Conservation (phyloP, 1,140 invertebrate genomes). For the Camponotus pennsylvanicus region DNA sequence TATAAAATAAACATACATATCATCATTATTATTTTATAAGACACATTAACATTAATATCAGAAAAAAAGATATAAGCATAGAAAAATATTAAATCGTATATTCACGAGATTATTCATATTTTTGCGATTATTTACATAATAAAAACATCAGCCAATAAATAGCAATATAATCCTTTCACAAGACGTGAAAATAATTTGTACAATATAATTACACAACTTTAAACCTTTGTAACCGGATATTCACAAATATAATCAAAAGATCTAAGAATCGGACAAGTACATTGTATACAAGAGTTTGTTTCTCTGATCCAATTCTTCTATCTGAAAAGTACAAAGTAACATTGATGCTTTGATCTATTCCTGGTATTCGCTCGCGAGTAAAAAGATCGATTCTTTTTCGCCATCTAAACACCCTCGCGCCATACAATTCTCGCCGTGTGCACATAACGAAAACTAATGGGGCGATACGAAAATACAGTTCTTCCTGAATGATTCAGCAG, state of each 20-base stretch:
- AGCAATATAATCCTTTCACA: not conserved
- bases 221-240: not conserved
- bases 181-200: not conserved
- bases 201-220: not conserved
- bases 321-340: slow-evolving; percentile 5
- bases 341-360: slow-evolving; percentile 20
- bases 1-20: no score
- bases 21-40: no score
- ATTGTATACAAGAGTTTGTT: slow-evolving; percentile 1
- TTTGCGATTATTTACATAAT: not conserved
- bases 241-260: not conserved
- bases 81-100: no score
- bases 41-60: no score
- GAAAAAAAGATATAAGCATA: no score
- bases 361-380: not conserved
- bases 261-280: not conserved
- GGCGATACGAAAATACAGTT: slow-evolving; percentile 7
- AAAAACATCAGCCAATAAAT: not conserved
- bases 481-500: not conserved
- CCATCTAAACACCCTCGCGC: not conserved
- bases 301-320: not conserved
- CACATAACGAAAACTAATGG: slow-evolving; percentile 1
- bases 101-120: not conserved
- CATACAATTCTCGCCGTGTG: not conserved
- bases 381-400: slow-evolving; percentile 2